These are phyloP conservation scores for Macrosteles quadrilineatus DNA, from an alignment of 1,140 invertebrate species.

Conservation along the genomic window DNA sequence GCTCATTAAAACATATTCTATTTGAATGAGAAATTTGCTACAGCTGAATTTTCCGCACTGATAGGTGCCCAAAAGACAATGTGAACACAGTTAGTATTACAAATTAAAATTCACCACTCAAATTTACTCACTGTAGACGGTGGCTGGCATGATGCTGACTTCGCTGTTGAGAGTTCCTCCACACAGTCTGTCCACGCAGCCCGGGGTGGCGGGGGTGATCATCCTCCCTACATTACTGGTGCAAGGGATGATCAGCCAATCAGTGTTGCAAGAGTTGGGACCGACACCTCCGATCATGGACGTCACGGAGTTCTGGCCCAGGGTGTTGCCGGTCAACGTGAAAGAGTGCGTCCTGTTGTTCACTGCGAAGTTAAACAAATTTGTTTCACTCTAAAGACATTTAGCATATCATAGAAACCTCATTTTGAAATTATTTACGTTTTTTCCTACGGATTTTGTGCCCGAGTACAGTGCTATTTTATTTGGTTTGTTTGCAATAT, in stretches of 20 bases:
- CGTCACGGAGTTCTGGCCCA: constrained; percentile 58
- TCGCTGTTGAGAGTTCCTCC: constrained; percentile 70
- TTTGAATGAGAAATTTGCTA: no score
- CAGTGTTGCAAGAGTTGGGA: constrained; percentile 64
- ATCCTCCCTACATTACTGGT: constrained; percentile 64
- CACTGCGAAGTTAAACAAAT: constrained; percentile 50
- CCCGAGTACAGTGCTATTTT: no score
- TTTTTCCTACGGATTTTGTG: no score
- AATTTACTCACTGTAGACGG: constrained; percentile 68
- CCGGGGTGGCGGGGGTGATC: constrained; percentile 51
- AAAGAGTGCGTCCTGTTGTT: constrained; percentile 67
- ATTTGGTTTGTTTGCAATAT: no score
- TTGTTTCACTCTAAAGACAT: not conserved
- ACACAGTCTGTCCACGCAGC: constrained; percentile 70
- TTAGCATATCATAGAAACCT: not conserved
- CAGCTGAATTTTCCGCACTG: no score
- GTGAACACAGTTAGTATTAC: no score
- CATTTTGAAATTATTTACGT: no score
- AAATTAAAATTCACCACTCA: no score
- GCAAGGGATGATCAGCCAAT: constrained; percentile 78
- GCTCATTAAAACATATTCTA: no score
- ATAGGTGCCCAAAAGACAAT: no score
- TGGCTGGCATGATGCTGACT: constrained; percentile 55
- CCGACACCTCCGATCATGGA: constrained; percentile 65
- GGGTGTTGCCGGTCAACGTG: constrained; percentile 70